Evolutionary conservation across 2,888 invertebrate genomes (phyloP), one percentile per base, ranked within the genome.

Genomic region (Calameuta pallipes): DNA sequence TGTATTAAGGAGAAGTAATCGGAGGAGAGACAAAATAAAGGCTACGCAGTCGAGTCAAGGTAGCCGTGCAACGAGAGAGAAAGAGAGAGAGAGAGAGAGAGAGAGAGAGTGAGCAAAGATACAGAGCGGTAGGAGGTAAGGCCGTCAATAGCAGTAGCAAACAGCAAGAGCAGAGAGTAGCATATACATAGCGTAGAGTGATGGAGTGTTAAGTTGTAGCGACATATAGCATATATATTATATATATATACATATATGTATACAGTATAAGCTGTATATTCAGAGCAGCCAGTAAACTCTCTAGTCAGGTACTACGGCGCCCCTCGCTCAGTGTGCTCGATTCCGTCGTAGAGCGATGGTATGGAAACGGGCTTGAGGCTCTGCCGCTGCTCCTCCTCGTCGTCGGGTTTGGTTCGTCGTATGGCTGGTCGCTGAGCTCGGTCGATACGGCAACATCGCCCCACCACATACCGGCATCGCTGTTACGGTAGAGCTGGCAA

Each of bases 381-480:
- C 81, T 83, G 88, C 86, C 85, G 74, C 73, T 36, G 4, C 41
- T 12, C 9, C 56, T 56, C 9, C 56, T 56, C 31, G 71, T 31
- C 33, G 33, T 71, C 71, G 71, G 31, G 71, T 23, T 56, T 12
- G 71, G 33, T 70, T 71, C 71, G 71, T 71, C 31, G 34, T 41
- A 41, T 23, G 23, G 41, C 23, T 41, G 71, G 31, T 70, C 30
- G 71, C 34, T 85, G 85, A 82, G 85, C 83, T 81, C 82, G 90
- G 89, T 90, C 91, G 90, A 91, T 91, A 91, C 90, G 91, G 90
- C 90, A 90, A 90, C 91, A 87, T 84, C 87, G 91, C 90, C 87
- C 89, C 87, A 73, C 76, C 76, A 76, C 83, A 88, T 87, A 86
- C 89, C 87, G 86, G 86, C 83, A 84, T 81, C 82, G 81, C 78